These are phyloP conservation scores for Intellagama lesueurii DNA, from an alignment of 2,797 vertebrate genomes.

Conservation along the genomic window DNA sequence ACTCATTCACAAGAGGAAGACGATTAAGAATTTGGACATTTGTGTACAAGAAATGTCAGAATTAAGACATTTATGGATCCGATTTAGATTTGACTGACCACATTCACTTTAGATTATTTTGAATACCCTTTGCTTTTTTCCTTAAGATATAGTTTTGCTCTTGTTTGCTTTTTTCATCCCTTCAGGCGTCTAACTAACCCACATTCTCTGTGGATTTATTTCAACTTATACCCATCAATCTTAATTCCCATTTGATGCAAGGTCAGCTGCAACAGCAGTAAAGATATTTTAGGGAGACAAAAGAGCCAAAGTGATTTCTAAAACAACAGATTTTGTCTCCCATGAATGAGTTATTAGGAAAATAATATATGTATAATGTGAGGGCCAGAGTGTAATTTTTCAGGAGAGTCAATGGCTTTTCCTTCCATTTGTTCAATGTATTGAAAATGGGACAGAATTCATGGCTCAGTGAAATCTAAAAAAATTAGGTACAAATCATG, in stretches of 20 bases:
- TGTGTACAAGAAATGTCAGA: neutral
- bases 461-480: conserved; percentile 7
- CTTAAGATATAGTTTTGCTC: neutral
- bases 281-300: neutral
- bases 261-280: neutral
- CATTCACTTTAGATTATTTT: neutral
- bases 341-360: neutral
- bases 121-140: conserved; percentile 18
- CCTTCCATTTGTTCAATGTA: neutral
- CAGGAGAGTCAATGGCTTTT: no score
- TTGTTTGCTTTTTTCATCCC: neutral
- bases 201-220: conserved; percentile 37
- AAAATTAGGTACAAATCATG: conserved; percentile 39
- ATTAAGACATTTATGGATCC: neutral
- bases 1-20: neutral
- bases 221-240: neutral
- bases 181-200: conserved; percentile 23
- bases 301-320: neutral
- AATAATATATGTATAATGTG: neutral
- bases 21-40: neutral
- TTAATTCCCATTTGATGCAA: conserved; percentile 23
- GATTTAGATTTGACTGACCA: neutral
- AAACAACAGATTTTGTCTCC: neutral
- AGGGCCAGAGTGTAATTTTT: neutral
- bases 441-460: conserved; percentile 22